Evolutionary conservation across 1,140 invertebrate genomes (phyloP).

Genomic region (Halotydeus destructor): DNA sequence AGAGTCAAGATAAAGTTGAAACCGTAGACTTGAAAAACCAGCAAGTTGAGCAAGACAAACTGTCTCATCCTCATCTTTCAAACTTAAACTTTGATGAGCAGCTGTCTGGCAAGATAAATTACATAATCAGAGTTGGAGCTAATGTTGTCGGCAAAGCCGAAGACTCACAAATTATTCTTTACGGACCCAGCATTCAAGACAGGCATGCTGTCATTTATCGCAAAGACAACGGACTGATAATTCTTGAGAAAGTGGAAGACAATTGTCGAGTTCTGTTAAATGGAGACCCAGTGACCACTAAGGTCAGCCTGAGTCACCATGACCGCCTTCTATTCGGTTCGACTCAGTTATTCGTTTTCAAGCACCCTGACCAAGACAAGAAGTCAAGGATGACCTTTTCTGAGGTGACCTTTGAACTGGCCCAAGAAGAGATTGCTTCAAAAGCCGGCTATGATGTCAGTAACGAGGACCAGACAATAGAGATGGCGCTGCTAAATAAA

Average conservation of each 20-base stretch:
- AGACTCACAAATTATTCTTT: slow-evolving; percentile 28
- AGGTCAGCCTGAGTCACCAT: slow-evolving; percentile 31
- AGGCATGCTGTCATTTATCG: slow-evolving; percentile 31
- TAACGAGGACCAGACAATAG: slow-evolving; percentile 23
- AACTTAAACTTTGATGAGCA: slow-evolving; percentile 38
- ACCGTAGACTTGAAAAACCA: not conserved
- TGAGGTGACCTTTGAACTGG: slow-evolving; percentile 32
- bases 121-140: slow-evolving; percentile 29
- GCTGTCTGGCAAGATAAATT: slow-evolving; percentile 33
- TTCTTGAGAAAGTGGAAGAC: slow-evolving; percentile 26
- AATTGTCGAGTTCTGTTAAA: slow-evolving; percentile 33
- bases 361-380: slow-evolving; percentile 26
- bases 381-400: slow-evolving; percentile 25
- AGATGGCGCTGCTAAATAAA: slow-evolving; percentile 26
- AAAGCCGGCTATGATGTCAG: slow-evolving; percentile 31
- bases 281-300: slow-evolving; percentile 26
- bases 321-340: slow-evolving; percentile 23
- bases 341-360: slow-evolving; percentile 36
- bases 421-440: slow-evolving; percentile 36
- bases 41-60: slow-evolving; percentile 26
- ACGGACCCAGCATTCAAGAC: slow-evolving; percentile 35
- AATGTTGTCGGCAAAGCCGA: slow-evolving; percentile 30
- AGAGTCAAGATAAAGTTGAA: slow-evolving; percentile 21
- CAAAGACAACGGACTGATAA: slow-evolving; percentile 25
- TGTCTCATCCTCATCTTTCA: slow-evolving; percentile 31